A percentile compares a stretch with the other conserved stretches of the same genome.
phyloP scores from a whole-genome alignment of 2,888 invertebrate genomes.

The Melanargia galathea region DNA sequence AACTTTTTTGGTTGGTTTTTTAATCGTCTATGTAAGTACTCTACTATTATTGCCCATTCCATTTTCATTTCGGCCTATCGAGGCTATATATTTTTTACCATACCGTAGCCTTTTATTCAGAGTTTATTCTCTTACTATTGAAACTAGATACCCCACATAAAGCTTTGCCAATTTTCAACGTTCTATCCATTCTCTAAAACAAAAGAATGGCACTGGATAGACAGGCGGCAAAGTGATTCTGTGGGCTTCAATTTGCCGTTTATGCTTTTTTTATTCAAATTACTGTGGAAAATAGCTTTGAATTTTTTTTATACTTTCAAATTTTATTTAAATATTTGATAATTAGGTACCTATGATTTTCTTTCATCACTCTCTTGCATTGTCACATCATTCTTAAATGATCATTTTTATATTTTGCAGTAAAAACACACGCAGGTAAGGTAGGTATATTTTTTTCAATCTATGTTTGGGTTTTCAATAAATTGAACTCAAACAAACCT shows the following conservation, averaged over 20 bases:
- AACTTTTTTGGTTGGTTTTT: no score
- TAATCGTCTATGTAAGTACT: no score
- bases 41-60: no score
- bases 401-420: no score
- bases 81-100: neutral
- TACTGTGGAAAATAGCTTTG: neutral
- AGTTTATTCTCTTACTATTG: conserved; percentile 15
- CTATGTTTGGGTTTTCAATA: neutral
- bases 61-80: neutral
- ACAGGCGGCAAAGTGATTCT: conserved; percentile 16
- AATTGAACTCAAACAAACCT: neutral
- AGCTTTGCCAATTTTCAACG: conserved; percentile 23
- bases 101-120: conserved; percentile 14
- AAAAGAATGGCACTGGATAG: conserved; percentile 20
- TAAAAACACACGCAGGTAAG: no score
- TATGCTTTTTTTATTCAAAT: neutral
- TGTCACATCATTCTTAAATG: no score
- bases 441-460: neutral
- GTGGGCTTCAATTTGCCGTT: neutral
- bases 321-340: neutral
- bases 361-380: no score
- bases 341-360: no score
- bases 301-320: neutral
- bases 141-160: neutral
- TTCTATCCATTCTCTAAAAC: conserved; percentile 17